phyloP scores from a whole-genome alignment of 2,797 vertebrate genomes.

The Taeniopygia guttata region DNA sequence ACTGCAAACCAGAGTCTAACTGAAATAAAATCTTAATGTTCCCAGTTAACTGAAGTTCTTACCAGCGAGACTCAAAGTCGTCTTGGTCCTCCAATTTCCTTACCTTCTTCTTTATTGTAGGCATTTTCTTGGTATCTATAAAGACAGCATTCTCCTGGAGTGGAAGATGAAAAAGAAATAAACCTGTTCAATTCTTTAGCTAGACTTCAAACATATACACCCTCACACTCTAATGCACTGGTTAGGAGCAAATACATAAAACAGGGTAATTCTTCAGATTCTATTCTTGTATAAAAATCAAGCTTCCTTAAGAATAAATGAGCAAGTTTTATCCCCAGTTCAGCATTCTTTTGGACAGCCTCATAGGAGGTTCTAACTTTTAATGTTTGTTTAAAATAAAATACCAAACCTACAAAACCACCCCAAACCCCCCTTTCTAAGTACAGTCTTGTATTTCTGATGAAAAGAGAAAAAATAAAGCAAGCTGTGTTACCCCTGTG shows the following conservation, averaged over 20 bases:
- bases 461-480: not conserved
- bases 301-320: not conserved
- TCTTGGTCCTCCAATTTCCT: slow-evolving; percentile 96
- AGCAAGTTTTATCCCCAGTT: not conserved
- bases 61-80: slow-evolving; percentile 93
- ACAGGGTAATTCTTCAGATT: not conserved
- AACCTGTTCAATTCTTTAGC: not conserved
- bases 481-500: slow-evolving; percentile 84
- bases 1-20: not conserved
- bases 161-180: not conserved
- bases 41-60: slow-evolving; percentile 56
- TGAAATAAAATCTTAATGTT: not conserved
- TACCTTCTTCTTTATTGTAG: slow-evolving; percentile 96
- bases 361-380: not conserved
- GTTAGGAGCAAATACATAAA: not conserved
- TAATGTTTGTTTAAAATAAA: not conserved
- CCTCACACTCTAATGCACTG: not conserved
- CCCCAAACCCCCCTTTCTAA: not conserved
- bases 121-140: slow-evolving; percentile 96
- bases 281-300: not conserved
- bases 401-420: not conserved
- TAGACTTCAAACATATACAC: not conserved
- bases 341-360: not conserved
- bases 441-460: not conserved
- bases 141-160: slow-evolving; percentile 91